These are phyloP conservation scores for Lycaena phlaeas DNA, from an alignment of 2,888 invertebrate genomes.

Conservation along the genomic window DNA sequence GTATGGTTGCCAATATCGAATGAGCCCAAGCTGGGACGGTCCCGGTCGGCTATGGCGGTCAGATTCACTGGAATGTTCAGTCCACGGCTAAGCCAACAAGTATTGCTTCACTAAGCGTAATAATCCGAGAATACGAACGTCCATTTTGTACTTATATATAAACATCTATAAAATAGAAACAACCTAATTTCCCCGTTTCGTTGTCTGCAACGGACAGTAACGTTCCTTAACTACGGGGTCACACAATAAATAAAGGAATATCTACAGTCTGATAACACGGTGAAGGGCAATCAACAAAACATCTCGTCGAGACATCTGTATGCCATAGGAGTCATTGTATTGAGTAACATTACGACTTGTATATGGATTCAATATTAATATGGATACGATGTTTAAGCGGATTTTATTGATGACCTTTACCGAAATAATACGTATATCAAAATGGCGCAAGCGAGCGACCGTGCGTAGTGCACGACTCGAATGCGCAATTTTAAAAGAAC, in stretches of 20 bases:
- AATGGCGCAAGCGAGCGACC: conserved; percentile 15
- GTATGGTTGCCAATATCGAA: conserved; percentile 35
- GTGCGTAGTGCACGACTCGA: conserved; percentile 9
- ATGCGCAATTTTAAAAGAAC: conserved; percentile 14
- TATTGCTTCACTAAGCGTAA: conserved; percentile 63
- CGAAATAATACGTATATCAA: conserved; percentile 13
- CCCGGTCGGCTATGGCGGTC: conserved; percentile 18
- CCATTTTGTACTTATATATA: conserved; percentile 62
- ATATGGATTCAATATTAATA: too few species aligned
- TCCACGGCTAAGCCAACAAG: conserved; percentile 47
- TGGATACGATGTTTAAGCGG: too few species aligned
- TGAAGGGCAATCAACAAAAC: too few species aligned
- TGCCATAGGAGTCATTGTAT: too few species aligned
- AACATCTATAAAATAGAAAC: conserved; percentile 50
- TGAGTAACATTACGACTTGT: too few species aligned
- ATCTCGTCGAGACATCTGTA: too few species aligned
- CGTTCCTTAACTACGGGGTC: conserved; percentile 48
- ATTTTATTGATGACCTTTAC: too few species aligned
- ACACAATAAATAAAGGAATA: conserved; percentile 54
- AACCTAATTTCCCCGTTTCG: conserved; percentile 66
- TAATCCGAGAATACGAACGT: conserved; percentile 53
- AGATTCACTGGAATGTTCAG: conserved; percentile 59
- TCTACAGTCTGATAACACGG: conserved; percentile 55
- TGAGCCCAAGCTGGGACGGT: conserved; percentile 16
- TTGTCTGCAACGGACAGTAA: conserved; percentile 63